phyloP scores from a whole-genome alignment of 2,797 vertebrate species.

The Cyclura pinguis region DNA sequence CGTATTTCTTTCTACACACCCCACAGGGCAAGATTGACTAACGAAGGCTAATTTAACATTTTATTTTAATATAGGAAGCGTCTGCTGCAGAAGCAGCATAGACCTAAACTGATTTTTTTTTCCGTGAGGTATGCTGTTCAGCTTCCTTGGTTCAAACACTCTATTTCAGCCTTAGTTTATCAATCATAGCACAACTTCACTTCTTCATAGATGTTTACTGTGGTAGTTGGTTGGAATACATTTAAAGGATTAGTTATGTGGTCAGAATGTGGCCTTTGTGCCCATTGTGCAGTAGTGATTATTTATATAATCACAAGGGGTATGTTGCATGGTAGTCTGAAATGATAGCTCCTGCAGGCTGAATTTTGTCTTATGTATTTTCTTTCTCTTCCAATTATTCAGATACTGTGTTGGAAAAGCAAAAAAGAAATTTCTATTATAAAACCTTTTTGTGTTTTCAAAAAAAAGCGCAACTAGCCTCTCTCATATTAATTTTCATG shows the following conservation, averaged over 20 bases:
- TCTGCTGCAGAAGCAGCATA: conserved; percentile 37
- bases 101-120: conserved; percentile 23
- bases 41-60: conserved; percentile 56
- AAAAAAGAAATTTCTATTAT: conserved; percentile 17
- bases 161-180: conserved; percentile 51
- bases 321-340: conserved; percentile 52
- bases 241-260: conserved; percentile 69
- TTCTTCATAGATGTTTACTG: conserved; percentile 56
- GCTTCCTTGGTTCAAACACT: conserved; percentile 57
- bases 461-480: conserved; percentile 28
- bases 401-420: conserved; percentile 20
- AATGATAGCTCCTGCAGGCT: conserved; percentile 58
- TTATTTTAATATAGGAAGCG: conserved; percentile 41
- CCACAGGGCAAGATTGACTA: conserved; percentile 48
- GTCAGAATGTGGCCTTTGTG: conserved; percentile 55
- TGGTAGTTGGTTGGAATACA: conserved; percentile 62
- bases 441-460: conserved; percentile 23
- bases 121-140: conserved; percentile 51
- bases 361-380: conserved; percentile 57
- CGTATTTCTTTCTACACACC: conserved; percentile 26
- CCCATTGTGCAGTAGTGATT: conserved; percentile 68
- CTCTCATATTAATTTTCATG: conserved; percentile 2
- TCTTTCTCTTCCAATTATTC: conserved; percentile 38
- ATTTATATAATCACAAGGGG: conserved; percentile 69
- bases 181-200: conserved; percentile 45